Base-by-base conservation (phyloP, 2,888 invertebrate species). In the Megaustenia siamemsis region DNA sequence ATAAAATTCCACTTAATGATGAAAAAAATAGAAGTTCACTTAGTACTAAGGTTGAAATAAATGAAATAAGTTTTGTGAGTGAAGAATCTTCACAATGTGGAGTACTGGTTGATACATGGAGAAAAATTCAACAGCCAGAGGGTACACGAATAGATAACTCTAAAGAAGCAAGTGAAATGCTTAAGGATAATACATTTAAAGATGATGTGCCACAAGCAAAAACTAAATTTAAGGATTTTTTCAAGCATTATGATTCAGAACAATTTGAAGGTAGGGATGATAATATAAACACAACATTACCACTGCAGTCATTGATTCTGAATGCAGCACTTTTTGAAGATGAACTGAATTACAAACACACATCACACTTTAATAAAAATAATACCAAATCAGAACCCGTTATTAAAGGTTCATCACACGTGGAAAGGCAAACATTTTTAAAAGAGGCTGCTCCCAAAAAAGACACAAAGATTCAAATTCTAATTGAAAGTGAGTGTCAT, bases 81-180 rank as follows among this genome's bases (percentile, higher is more conserved):
- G 38, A 63, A 18, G 53, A 80, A 21, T 28, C 35, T 10, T 73
- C 80, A 43, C 69, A 79, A 40, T 75, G 49, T 43, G 5, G 63
- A 8, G 66, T 73, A 0, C 32, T 80, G 15, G 53, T 80, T 32
- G 66, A 75, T 32, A 66, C n/a, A 49, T 10, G 5, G 12, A 32
- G 45, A 18, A 53, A 75, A 32, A 53, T 15, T 43, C 35, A 60
- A 38, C 78, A 71, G 32, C 0, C 3, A 45, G 38, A 32, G 45
- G 18, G n/a, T 40, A 21, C n/a, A 28, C 43, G 56, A 24, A 43
- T 6, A 43, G 3, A 18, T 45, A 68, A 15, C 24, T 69, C 12
- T 15, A 32, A 68, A 32, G 71, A 79, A 43, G 28, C 45, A 40
- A 76, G 35, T 35, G 53, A 1, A 68, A 63, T n/a, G 0, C 49